Evolutionary conservation across 1,140 invertebrate genomes (phyloP), one percentile per base, ranked within the genome.

Genomic region (Meteorus sp.): DNA sequence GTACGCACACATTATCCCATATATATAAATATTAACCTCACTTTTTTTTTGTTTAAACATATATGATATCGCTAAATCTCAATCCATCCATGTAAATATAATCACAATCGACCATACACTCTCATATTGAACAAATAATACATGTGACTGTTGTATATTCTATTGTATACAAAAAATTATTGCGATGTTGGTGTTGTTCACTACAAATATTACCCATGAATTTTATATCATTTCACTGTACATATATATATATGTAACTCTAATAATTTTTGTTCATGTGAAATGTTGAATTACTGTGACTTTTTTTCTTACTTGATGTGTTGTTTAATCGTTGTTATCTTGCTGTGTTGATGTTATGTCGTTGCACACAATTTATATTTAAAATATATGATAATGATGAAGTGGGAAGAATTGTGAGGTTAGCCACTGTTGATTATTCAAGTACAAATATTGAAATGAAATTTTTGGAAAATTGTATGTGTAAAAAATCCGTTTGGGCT

Each of bases 291-390:
- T 77, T 76, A 74, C 66, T 68, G 29, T 75, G 73, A 73, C 72
- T 75, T 70, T 76, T 75, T 71, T n/a, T n/a, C n/a, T n/a, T n/a
- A n/a, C 65, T 77, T 72, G 71, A 76, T 75, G 70, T 78, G 76
- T 78, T 77, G 73, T 78, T 79, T 78, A 77, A 70, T 78, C 72
- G 73, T 77, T 79, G 75, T 78, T 57, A 78, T 67, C 68, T 77
- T 79, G 74, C 73, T 79, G 74, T 76, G n/a, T 78, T 76, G 74
- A 76, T 80, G 77, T 80, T 13, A 79, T 78, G 73, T 77, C 71
- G 75, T 79, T 79, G 77, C 76, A 79, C 75, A 72, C 66, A 68
- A 69, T 66, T 63, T 71, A 43, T 59, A 29, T 54, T 52, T 60
- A 50, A n/a, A n/a, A n/a, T n/a, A n/a, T n/a, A n/a, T n/a, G n/a